Evolutionary conservation across 2,113 vertebrate genomes (phyloP).

Genomic region (Petromus typicus): DNA sequence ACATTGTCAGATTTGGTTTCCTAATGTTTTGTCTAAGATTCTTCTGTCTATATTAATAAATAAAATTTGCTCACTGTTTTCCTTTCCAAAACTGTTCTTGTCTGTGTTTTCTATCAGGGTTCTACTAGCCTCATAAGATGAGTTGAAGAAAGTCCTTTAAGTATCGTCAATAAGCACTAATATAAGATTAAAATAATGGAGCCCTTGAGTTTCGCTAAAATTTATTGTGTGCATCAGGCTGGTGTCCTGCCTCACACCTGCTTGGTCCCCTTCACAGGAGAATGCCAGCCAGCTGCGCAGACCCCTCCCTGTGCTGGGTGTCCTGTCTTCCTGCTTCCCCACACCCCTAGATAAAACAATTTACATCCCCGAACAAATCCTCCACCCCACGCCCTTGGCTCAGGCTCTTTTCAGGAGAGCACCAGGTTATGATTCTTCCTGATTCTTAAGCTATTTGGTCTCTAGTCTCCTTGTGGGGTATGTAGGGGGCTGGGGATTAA

Average conservation of each 20-base stretch:
- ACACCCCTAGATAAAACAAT: not conserved
- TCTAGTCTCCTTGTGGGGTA: not conserved
- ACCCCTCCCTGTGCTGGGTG: not conserved
- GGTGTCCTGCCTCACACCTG: not conserved
- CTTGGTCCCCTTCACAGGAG: not conserved
- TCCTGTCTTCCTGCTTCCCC: not conserved
- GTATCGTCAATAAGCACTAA: not conserved
- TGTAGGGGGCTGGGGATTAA: not conserved
- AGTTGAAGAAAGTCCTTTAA: not conserved
- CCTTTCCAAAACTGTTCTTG: not conserved
- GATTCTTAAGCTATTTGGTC: not conserved
- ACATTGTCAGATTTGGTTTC: not conserved
- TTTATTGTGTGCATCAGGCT: not conserved
- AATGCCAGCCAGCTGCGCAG: no score
- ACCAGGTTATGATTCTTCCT: not conserved
- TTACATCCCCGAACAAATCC: not conserved
- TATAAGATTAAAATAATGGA: not conserved
- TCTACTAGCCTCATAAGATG: not conserved
- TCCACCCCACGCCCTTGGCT: not conserved
- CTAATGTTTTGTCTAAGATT: conserved; percentile 9
- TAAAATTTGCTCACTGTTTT: conserved; percentile 11
- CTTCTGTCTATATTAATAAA: not conserved
- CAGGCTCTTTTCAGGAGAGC: not conserved
- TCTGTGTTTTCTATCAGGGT: not conserved
- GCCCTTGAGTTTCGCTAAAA: not conserved